Conservation (phyloP, 1,140 invertebrate genomes). For the Zaprionus vittiger region DNA sequence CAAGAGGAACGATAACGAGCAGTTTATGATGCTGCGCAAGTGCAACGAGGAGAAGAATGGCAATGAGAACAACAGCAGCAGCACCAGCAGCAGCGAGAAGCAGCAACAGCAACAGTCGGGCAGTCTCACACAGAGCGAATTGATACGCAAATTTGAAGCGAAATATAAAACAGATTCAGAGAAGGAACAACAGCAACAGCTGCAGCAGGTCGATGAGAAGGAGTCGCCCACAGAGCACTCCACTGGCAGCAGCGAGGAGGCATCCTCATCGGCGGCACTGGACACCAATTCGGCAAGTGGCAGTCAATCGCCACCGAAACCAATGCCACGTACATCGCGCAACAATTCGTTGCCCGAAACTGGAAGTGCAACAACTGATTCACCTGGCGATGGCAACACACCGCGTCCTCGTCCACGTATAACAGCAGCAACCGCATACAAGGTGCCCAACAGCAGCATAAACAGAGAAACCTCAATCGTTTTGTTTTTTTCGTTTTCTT, state of each 20-base stretch:
- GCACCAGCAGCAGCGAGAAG: constrained; percentile 41
- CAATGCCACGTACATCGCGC: constrained; percentile 89
- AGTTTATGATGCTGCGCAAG: constrained; percentile 65
- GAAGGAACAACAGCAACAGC: constrained; percentile 54
- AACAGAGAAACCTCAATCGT: neutral
- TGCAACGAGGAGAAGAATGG: constrained; percentile 73
- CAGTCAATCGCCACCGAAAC: constrained; percentile 88
- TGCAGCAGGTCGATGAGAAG: constrained; percentile 60
- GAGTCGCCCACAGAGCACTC: constrained; percentile 77
- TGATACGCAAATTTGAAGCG: constrained; percentile 78
- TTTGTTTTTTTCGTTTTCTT: constrained; percentile 4
- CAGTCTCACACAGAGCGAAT: constrained; percentile 55
- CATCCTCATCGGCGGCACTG: constrained; percentile 58
- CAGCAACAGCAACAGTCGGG: constrained; percentile 41
- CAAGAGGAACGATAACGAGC: constrained; percentile 69
- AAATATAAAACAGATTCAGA: constrained; percentile 83
- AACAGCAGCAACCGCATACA: constrained; percentile 86
- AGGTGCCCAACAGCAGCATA: constrained; percentile 59
- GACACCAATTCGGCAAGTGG: constrained; percentile 67
- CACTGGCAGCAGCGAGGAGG: constrained; percentile 77
- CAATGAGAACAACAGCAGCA: constrained; percentile 50
- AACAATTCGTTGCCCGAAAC: constrained; percentile 87
- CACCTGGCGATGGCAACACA: constrained; percentile 60
- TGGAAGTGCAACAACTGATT: constrained; percentile 32
- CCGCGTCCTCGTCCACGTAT: constrained; percentile 91